Evolutionary conservation across 2,113 vertebrate genomes (phyloP).

Genomic region (Tringa solitaria): DNA sequence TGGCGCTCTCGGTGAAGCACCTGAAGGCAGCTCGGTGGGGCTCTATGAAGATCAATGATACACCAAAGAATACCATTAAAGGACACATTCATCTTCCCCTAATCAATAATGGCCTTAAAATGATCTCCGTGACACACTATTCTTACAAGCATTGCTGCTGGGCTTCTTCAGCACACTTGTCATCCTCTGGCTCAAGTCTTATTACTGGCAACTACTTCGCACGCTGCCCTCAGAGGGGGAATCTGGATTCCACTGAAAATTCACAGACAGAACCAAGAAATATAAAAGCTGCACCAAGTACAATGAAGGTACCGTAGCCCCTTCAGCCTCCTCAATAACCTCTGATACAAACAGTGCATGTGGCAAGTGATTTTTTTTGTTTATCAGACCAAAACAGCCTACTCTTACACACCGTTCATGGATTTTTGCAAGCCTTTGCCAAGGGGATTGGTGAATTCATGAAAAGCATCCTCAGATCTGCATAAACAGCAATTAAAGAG

Average conservation of each 20-base stretch:
- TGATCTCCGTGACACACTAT: slow-evolving; percentile 28
- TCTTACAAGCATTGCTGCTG: slow-evolving; percentile 22
- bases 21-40: slow-evolving; percentile 39
- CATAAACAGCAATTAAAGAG: slow-evolving; percentile 7
- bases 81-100: slow-evolving; percentile 64
- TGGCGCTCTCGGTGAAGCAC: slow-evolving; percentile 7
- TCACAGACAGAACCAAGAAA: not conserved
- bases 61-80: slow-evolving; percentile 67
- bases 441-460: not conserved
- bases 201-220: slow-evolving; percentile 9
- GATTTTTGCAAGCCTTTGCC: not conserved
- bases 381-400: not conserved
- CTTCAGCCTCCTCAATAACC: not conserved
- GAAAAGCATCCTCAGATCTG: not conserved
- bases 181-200: slow-evolving; percentile 24
- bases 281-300: not conserved
- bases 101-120: slow-evolving; percentile 73
- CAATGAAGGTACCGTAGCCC: not conserved
- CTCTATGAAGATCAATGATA: slow-evolving; percentile 72
- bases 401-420: not conserved
- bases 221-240: not conserved
- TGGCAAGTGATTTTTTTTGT: not conserved
- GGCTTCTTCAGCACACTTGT: slow-evolving; percentile 41
- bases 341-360: not conserved
- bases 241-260: slow-evolving; percentile 20